These are phyloP conservation scores for Lophius piscatorius DNA, from an alignment of 2,113 vertebrate genomes.

Conservation along the genomic window DNA sequence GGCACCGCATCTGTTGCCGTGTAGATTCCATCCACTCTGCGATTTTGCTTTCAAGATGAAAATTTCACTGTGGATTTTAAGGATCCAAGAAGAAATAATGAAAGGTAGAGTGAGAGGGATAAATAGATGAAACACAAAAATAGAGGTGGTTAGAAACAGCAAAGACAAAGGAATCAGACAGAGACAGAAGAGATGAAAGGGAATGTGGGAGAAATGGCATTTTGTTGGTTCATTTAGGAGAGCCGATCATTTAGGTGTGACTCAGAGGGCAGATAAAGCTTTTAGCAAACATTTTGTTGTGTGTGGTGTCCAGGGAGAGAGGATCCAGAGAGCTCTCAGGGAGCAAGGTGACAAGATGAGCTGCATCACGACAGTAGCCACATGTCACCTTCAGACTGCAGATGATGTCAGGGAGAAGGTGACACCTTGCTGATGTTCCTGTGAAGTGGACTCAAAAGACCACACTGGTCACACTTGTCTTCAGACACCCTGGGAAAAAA, in stretches of 20 bases:
- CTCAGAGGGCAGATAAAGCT: constrained; percentile 30
- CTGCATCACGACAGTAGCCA: constrained; percentile 43
- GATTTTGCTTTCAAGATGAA: constrained; percentile 43
- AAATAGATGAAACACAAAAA: constrained; percentile 36
- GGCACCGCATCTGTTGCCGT: constrained; percentile 8
- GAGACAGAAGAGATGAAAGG: constrained; percentile 10
- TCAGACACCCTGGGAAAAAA: too few relatives aligned
- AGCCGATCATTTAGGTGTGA: constrained; percentile 35
- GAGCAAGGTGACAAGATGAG: constrained; percentile 40
- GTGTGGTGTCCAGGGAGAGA: constrained; percentile 21
- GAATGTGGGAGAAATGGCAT: background rate
- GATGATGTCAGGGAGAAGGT: constrained; percentile 5
- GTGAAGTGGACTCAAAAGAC: constrained; percentile 43
- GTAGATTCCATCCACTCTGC: constrained; percentile 52
- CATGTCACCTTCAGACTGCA: constrained; percentile 55
- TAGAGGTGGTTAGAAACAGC: background rate
- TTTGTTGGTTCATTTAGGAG: background rate
- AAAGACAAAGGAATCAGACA: background rate
- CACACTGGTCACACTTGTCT: too few relatives aligned
- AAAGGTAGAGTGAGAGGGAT: constrained; percentile 28
- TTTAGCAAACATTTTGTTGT: constrained; percentile 41
- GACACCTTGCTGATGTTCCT: constrained; percentile 27
- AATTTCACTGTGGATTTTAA: constrained; percentile 42
- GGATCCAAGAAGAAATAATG: constrained; percentile 33
- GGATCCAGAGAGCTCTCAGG: constrained; percentile 30